phyloP scores from a whole-genome alignment of 2,888 invertebrate genomes.

The Apodemia duryi region DNA sequence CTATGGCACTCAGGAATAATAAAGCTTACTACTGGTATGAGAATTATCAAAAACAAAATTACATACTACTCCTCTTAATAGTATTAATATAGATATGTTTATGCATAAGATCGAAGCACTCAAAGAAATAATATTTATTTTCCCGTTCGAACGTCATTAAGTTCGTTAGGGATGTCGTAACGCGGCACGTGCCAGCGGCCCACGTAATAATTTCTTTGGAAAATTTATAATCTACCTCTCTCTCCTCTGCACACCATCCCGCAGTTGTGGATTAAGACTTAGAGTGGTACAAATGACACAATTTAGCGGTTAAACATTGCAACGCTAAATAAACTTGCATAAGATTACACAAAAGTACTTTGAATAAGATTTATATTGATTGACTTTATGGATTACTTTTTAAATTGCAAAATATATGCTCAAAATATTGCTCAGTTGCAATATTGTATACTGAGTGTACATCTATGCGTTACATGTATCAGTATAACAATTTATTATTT shows the following conservation, averaged over 20 bases:
- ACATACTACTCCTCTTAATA: too few relatives aligned
- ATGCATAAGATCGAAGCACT: neutral
- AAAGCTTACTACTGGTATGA: too few relatives aligned
- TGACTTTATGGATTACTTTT: too few relatives aligned
- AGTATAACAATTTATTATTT: too few relatives aligned
- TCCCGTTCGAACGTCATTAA: conserved; percentile 27
- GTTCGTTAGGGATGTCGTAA: conserved; percentile 33
- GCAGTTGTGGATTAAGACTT: conserved; percentile 4
- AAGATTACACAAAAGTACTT: neutral
- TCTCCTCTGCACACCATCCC: conserved; percentile 36
- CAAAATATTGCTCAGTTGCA: too few relatives aligned
- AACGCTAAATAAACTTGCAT: neutral
- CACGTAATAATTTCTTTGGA: conserved; percentile 59
- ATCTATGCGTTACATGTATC: too few relatives aligned
- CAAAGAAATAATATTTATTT: conserved; percentile 15
- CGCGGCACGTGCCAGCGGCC: conserved; percentile 57
- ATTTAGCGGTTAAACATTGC: neutral
- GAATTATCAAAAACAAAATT: too few relatives aligned
- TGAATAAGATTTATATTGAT: neutral
- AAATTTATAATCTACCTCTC: conserved; percentile 37
- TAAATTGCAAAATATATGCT: too few relatives aligned
- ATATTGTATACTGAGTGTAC: too few relatives aligned
- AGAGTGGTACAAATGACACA: conserved; percentile 14
- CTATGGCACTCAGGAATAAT: too few relatives aligned
- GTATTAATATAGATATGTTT: neutral